Percentiles rank a stretch among this genome's conserved stretches.
Evolutionary conservation across 1,140 invertebrate species (phyloP).

Genomic region (Lordiphosa clarofinis): DNA sequence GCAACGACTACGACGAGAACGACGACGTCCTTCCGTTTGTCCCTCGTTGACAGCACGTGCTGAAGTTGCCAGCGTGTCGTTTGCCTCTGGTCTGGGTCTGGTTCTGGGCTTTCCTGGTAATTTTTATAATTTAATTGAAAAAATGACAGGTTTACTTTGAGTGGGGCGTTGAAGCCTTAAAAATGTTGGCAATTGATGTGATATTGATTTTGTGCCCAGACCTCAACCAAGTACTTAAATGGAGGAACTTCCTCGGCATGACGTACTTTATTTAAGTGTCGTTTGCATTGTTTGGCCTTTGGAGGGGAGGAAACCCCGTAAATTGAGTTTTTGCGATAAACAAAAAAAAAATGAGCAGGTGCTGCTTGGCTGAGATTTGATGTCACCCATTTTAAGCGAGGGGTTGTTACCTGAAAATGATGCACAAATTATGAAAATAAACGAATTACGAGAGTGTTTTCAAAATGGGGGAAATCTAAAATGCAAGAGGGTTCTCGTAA

Average conservation of each 20-base stretch:
- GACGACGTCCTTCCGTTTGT: constrained; percentile 17
- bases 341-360: constrained; percentile 15
- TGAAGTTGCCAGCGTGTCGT: constrained; percentile 33
- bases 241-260: constrained; percentile 9
- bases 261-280: constrained; percentile 59
- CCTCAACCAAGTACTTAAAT: constrained; percentile 9
- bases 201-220: constrained; percentile 59
- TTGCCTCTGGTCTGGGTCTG: constrained; percentile 17
- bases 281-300: constrained; percentile 16
- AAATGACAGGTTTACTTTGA: constrained; percentile 50
- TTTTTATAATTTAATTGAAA: constrained; percentile 76
- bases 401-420: constrained; percentile 28
- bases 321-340: constrained; percentile 24
- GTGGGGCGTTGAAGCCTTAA: constrained; percentile 46
- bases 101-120: constrained; percentile 23
- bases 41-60: constrained; percentile 65
- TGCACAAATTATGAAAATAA: constrained; percentile 43
- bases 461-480: constrained; percentile 4
- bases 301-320: constrained; percentile 24
- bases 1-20: constrained; percentile 6
- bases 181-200: constrained; percentile 55
- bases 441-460: constrained; percentile 30
- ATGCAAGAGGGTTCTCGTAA: constrained; percentile 7
- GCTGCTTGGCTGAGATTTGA: constrained; percentile 21
- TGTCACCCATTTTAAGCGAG: constrained; percentile 22